Evolutionary conservation across 1,140 invertebrate species (phyloP).

Genomic region (Maconellicoccus hirsutus): DNA sequence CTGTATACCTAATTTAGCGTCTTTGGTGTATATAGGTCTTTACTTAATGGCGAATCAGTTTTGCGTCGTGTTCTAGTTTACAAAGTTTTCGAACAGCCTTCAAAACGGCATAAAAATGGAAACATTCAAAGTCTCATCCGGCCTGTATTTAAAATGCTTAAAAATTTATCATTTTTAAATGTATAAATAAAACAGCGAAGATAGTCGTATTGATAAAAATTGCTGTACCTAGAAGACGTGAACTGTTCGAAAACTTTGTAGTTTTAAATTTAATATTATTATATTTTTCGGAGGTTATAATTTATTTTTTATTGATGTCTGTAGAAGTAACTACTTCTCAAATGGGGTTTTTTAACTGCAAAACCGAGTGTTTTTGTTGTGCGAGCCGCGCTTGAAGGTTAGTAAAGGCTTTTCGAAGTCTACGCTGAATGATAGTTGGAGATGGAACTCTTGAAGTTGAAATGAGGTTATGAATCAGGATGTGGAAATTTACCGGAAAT

Average conservation of each 20-base stretch:
- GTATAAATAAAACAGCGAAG: neutral
- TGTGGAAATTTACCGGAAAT: too few relatives aligned
- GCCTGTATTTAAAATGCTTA: neutral
- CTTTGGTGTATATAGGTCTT: neutral
- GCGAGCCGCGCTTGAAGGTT: too few relatives aligned
- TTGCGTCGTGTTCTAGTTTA: neutral
- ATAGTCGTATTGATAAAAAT: neutral
- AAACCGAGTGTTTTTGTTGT: too few relatives aligned
- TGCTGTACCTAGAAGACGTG: neutral
- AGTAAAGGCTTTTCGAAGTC: too few relatives aligned
- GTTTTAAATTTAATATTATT: slow-evolving; percentile 3
- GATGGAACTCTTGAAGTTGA: too few relatives aligned
- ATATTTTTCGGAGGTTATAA: neutral
- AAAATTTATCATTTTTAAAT: neutral
- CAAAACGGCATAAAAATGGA: neutral
- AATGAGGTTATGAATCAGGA: too few relatives aligned
- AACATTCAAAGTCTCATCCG: neutral
- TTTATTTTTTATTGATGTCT: neutral
- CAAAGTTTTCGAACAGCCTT: slow-evolving; percentile 3
- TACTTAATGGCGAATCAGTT: neutral
- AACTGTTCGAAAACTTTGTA: slow-evolving; percentile 9
- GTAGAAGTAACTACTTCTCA: neutral
- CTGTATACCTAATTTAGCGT: neutral
- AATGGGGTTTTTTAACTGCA: neutral
- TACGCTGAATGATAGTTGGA: too few relatives aligned